Conservation (phyloP, 2,888 invertebrate genomes). For the Oxyteleia sp. region DNA sequence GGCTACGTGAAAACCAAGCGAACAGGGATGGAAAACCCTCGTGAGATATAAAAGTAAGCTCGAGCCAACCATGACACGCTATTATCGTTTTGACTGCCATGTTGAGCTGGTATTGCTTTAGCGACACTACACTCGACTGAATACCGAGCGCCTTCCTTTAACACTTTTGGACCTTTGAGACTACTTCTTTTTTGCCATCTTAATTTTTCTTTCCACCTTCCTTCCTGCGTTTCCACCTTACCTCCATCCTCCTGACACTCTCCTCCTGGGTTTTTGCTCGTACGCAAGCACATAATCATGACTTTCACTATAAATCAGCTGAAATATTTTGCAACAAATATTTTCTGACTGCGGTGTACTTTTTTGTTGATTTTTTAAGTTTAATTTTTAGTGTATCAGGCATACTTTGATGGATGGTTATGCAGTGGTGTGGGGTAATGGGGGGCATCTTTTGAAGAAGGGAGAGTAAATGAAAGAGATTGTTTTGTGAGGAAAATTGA, state of each 20-base stretch:
- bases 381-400: too few species aligned
- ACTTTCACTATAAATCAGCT: slow-evolving; percentile 23
- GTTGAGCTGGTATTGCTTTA: slow-evolving; percentile 68
- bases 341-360: background rate
- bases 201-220: slow-evolving; percentile 48
- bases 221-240: slow-evolving; percentile 27
- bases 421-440: too few species aligned
- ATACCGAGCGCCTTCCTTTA: slow-evolving; percentile 77
- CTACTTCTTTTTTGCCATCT: slow-evolving; percentile 43
- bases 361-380: too few species aligned
- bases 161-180: slow-evolving; percentile 62
- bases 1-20: slow-evolving; percentile 59
- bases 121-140: slow-evolving; percentile 76
- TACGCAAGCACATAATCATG: slow-evolving; percentile 27
- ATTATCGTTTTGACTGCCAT: slow-evolving; percentile 79
- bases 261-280: slow-evolving; percentile 34
- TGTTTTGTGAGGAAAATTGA: too few species aligned
- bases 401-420: too few species aligned
- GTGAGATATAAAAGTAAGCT: slow-evolving; percentile 83
- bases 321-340: slow-evolving; percentile 7
- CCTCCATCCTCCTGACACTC: slow-evolving; percentile 31
- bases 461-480: too few species aligned
- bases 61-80: slow-evolving; percentile 82
- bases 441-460: too few species aligned
- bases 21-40: slow-evolving; percentile 77